phyloP scores from a whole-genome alignment of 2,888 invertebrate genomes.

The Pyrgus malvae region DNA sequence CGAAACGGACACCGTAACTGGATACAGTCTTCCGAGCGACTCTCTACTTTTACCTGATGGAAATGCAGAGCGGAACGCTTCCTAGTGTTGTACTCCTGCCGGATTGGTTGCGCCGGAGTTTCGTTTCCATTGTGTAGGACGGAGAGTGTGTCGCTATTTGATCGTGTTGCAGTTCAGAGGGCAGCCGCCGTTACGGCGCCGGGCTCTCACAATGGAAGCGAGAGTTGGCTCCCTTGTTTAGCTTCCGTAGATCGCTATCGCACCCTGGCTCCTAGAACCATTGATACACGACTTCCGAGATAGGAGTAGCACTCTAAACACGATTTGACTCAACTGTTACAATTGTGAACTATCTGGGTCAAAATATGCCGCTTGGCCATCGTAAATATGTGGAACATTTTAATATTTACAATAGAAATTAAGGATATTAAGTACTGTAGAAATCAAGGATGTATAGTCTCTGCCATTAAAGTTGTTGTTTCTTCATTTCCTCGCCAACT shows the following conservation, averaged over 20 bases:
- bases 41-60: constrained; percentile 70
- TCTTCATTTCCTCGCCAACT: no score
- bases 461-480: no score
- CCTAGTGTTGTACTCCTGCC: constrained; percentile 57
- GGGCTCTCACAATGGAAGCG: constrained; percentile 65
- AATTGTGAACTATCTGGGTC: constrained; percentile 23
- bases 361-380: constrained; percentile 8
- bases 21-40: constrained; percentile 59
- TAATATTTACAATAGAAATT: no score
- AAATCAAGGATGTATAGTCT: no score
- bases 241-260: constrained; percentile 69
- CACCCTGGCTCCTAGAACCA: constrained; percentile 41
- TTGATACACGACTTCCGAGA: constrained; percentile 54
- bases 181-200: constrained; percentile 60
- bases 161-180: constrained; percentile 65
- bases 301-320: constrained; percentile 31
- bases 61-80: constrained; percentile 78
- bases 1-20: constrained; percentile 68
- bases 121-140: constrained; percentile 56
- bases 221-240: constrained; percentile 52
- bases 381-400: no score
- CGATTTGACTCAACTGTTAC: constrained; percentile 15
- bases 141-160: constrained; percentile 46
- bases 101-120: constrained; percentile 41
- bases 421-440: no score